Percentiles rank a stretch among this genome's conserved stretches.
Conservation (phyloP, 92 coral and sea anemone species). For the Chrysogorgia sp. region DNA sequence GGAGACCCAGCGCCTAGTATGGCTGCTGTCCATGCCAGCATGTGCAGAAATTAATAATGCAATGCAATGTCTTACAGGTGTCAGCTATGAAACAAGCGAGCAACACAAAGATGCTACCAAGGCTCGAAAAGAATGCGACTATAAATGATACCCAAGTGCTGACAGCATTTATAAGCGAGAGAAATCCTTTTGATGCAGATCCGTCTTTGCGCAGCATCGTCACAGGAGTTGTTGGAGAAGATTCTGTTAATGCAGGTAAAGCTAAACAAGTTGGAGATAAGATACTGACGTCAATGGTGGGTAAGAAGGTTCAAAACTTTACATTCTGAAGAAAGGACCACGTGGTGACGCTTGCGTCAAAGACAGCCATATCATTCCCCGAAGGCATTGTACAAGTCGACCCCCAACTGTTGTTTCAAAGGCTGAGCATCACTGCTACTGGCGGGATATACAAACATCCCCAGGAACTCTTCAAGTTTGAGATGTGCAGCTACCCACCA, state of each 20-base stretch:
- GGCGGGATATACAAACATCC: constrained; percentile 47
- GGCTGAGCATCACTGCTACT: constrained; percentile 57
- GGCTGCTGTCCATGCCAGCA: constrained; percentile 41
- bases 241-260: constrained; percentile 48
- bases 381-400: constrained; percentile 62
- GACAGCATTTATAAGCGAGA: constrained; percentile 29
- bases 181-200: constrained; percentile 52
- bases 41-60: constrained; percentile 30
- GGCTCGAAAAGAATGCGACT: constrained; percentile 51
- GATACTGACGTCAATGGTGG: constrained; percentile 25
- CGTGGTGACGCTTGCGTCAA: constrained; percentile 58
- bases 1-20: constrained; percentile 46
- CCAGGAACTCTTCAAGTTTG: constrained; percentile 29
- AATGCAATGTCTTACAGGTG: constrained; percentile 47
- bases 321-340: constrained; percentile 44
- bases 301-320: constrained; percentile 37
- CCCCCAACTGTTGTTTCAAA: constrained; percentile 63
- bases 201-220: constrained; percentile 43
- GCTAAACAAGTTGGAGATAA: constrained; percentile 37
- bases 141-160: constrained; percentile 38
- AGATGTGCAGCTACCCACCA: constrained; percentile 67
- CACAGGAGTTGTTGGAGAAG: constrained; percentile 53
- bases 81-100: constrained; percentile 43
- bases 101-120: constrained; percentile 61
- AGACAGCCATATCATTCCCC: constrained; percentile 44